Percentiles rank a stretch among this genome's conserved stretches.
Evolutionary conservation across 2,113 vertebrate genomes (phyloP).

Genomic region (Neotoma lepida): DNA sequence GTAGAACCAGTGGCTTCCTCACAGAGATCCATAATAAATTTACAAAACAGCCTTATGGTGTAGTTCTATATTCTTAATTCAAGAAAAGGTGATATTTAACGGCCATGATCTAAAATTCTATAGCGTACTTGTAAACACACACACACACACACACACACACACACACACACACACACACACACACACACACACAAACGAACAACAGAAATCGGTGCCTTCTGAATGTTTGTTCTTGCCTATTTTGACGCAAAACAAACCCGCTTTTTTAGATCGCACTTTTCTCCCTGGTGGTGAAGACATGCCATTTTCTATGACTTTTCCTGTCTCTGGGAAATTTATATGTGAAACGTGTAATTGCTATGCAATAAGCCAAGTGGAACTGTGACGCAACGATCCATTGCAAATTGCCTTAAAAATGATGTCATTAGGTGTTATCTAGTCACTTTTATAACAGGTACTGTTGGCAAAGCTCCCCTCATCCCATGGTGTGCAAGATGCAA

Average conservation of each 20-base stretch:
- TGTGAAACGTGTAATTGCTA: constrained; percentile 41
- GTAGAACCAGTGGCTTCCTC: constrained; percentile 25
- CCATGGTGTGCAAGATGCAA: constrained; percentile 1
- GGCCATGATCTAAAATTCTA: constrained; percentile 52
- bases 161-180: too few relatives aligned
- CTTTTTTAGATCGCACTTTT: constrained; percentile 57
- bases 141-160: background rate
- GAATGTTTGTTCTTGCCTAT: constrained; percentile 58
- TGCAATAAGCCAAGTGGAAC: constrained; percentile 36
- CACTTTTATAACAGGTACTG: constrained; percentile 58
- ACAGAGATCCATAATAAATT: constrained; percentile 40
- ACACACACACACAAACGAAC: background rate
- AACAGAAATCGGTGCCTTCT: background rate
- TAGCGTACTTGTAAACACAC: constrained; percentile 1
- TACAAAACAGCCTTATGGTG: background rate
- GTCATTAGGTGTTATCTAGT: constrained; percentile 58
- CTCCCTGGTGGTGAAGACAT: background rate
- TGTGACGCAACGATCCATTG: constrained; percentile 79
- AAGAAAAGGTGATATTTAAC: constrained; percentile 42
- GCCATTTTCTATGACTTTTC: constrained; percentile 62
- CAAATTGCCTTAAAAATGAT: constrained; percentile 78
- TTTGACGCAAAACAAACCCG: constrained; percentile 48
- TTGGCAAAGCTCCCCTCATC: constrained; percentile 17
- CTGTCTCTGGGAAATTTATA: constrained; percentile 63
- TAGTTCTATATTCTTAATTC: constrained; percentile 50